Conservation (phyloP, 2,797 vertebrate genomes). For the Brachyrhaphis roseni region DNA sequence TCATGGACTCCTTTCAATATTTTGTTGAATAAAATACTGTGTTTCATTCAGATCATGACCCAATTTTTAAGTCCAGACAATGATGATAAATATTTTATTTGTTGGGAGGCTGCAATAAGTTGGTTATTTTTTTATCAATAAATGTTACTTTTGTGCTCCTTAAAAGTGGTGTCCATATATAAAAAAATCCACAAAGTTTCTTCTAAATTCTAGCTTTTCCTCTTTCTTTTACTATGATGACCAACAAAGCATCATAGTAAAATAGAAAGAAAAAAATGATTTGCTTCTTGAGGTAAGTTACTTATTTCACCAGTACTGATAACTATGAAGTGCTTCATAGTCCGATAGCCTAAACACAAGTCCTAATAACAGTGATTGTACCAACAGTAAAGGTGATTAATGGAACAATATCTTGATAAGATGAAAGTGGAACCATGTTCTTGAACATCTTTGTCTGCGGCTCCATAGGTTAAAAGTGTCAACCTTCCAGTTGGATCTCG, state of each 20-base stretch:
- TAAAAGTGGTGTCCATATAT: background rate
- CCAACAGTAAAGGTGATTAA: background rate
- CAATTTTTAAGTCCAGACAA: background rate
- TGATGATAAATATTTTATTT: background rate
- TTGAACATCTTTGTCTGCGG: background rate
- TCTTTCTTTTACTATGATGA: background rate
- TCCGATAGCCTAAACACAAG: too few relatives aligned
- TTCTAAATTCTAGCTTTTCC: background rate
- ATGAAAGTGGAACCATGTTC: background rate
- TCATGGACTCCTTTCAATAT: conserved; percentile 12
- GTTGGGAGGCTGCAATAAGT: background rate
- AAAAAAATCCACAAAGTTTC: background rate
- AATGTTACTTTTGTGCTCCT: background rate
- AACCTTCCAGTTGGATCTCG: conserved; percentile 20
- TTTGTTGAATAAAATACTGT: background rate
- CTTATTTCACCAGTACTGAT: background rate
- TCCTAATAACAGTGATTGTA: background rate
- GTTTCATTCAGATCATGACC: background rate
- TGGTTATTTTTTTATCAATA: background rate
- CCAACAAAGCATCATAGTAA: too few relatives aligned
- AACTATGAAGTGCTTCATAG: background rate
- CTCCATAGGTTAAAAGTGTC: conserved; percentile 7
- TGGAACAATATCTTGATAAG: background rate
- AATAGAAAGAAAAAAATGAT: background rate
- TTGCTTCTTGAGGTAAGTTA: background rate